Conservation (phyloP, 2,888 invertebrate species). For the Oegoconia quadripuncta region DNA sequence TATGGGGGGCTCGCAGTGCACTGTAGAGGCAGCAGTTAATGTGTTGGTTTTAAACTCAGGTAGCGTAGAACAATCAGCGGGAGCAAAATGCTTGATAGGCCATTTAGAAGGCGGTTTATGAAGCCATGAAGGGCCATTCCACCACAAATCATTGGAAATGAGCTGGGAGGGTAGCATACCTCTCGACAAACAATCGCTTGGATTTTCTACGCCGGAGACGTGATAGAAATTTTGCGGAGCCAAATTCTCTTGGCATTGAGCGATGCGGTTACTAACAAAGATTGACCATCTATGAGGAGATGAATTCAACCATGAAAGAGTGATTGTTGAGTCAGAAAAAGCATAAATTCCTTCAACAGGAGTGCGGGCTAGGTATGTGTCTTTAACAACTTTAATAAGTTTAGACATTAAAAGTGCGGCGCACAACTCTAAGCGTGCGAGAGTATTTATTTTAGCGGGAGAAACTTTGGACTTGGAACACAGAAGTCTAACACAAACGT, state of each 20-base stretch:
- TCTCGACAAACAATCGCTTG: slow-evolving; percentile 17
- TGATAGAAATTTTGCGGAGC: slow-evolving; percentile 11
- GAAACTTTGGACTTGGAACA: slow-evolving; percentile 1
- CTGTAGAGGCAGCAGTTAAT: too few species aligned
- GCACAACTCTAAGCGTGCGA: slow-evolving; percentile 1
- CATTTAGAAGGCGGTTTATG: background rate
- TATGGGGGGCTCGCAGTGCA: background rate
- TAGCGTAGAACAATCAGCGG: too few species aligned
- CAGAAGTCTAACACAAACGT: background rate
- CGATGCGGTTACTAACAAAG: slow-evolving; percentile 9
- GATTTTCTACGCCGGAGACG: slow-evolving; percentile 12
- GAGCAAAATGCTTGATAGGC: slow-evolving; percentile 4
- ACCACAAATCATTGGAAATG: slow-evolving; percentile 11
- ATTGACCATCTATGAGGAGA: slow-evolving; percentile 8
- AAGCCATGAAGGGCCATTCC: slow-evolving; percentile 12
- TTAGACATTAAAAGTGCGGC: background rate
- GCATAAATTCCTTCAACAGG: slow-evolving; percentile 1
- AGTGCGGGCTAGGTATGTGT: background rate
- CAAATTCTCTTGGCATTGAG: slow-evolving; percentile 3
- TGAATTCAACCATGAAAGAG: slow-evolving; percentile 12
- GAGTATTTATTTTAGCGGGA: background rate
- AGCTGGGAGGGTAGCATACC: slow-evolving; percentile 14
- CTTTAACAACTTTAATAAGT: background rate
- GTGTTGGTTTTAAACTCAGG: too few species aligned
- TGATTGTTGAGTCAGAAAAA: slow-evolving; percentile 9